These are phyloP conservation scores for Lepidocyrtinus sp. DNA, from an alignment of 2,888 invertebrate species.

Conservation along the genomic window DNA sequence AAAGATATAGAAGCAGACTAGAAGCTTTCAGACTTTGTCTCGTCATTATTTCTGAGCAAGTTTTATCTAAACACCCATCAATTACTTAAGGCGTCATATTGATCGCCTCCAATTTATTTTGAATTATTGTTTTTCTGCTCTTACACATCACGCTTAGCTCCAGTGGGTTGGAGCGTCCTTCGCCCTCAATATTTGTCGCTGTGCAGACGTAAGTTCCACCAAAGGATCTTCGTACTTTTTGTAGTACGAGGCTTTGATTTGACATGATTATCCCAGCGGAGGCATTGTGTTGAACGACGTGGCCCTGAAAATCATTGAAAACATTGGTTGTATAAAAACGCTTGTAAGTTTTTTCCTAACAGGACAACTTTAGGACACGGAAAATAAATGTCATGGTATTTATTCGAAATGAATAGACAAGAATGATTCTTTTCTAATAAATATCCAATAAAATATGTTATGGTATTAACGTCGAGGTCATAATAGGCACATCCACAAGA, in stretches of 20 bases:
- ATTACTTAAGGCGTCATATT: not conserved
- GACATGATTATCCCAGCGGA: constrained; percentile 90
- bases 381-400: no score
- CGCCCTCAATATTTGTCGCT: constrained; percentile 92
- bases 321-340: constrained; percentile 19
- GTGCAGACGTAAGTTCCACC: constrained; percentile 88
- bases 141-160: constrained; percentile 92
- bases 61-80: not conserved
- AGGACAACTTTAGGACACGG: no score
- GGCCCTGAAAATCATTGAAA: constrained; percentile 85
- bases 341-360: no score
- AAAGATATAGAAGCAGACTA: no score
- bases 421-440: no score
- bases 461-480: no score
- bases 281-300: constrained; percentile 88
- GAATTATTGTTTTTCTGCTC: constrained; percentile 77
- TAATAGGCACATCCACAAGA: no score
- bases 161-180: constrained; percentile 86
- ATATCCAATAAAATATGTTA: no score
- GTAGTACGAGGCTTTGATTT: constrained; percentile 85
- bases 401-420: no score
- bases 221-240: constrained; percentile 84
- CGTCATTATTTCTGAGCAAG: not conserved
- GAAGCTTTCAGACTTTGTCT: not conserved
- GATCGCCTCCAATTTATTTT: not conserved